Conservation (phyloP, 2,797 vertebrate genomes). For the Semotilus atromaculatus region DNA sequence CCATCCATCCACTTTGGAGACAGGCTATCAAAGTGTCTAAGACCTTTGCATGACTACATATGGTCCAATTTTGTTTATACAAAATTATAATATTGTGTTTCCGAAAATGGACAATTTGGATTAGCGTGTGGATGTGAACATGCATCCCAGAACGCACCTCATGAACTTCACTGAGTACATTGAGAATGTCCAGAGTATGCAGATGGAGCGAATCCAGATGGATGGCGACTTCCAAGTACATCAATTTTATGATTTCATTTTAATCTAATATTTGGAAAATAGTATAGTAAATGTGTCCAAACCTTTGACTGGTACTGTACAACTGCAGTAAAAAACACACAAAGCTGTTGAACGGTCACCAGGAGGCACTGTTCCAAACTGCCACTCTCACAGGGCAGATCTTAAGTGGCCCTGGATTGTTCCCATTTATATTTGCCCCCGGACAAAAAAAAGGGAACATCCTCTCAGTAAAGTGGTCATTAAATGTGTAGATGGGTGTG, state of each 20-base stretch:
- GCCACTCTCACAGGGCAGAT: conserved; percentile 79
- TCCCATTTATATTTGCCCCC: conserved; percentile 81
- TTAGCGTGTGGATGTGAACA: background rate
- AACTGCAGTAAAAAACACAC: background rate
- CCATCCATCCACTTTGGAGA: no score
- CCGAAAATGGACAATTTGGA: background rate
- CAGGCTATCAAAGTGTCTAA: no score
- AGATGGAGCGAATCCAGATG: background rate
- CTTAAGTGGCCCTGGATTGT: conserved; percentile 77
- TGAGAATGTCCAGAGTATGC: background rate
- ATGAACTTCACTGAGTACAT: background rate
- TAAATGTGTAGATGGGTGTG: conserved; percentile 78
- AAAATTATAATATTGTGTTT: background rate
- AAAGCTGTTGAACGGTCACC: conserved; percentile 67
- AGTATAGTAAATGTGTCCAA: background rate
- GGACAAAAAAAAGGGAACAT: conserved; percentile 85
- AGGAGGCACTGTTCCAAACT: conserved; percentile 80
- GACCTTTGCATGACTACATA: background rate
- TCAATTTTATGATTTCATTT: background rate
- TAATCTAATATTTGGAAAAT: background rate
- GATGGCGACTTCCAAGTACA: background rate
- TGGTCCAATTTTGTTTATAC: background rate
- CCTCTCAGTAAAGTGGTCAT: conserved; percentile 74
- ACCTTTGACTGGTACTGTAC: background rate
- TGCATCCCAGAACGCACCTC: background rate